Conservation (phyloP, 2,888 invertebrate species). For the Phengaris arion region DNA sequence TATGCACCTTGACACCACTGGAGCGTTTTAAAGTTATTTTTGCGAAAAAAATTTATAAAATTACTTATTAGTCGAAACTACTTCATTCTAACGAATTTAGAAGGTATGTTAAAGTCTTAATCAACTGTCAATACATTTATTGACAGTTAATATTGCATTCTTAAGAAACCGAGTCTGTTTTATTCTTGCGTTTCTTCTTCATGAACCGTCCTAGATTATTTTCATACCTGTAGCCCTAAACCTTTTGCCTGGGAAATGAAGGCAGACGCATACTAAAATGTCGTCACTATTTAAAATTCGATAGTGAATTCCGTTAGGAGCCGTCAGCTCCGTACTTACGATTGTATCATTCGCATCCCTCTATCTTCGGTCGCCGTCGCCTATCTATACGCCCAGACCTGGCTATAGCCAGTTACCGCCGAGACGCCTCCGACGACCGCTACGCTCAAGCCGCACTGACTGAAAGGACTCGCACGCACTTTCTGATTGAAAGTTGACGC, state of each 20-base stretch:
- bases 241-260: slow-evolving; percentile 10
- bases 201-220: neutral
- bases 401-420: slow-evolving; percentile 53
- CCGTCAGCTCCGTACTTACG: slow-evolving; percentile 46
- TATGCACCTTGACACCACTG: too few relatives aligned
- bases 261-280: slow-evolving; percentile 8
- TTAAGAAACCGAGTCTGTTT: slow-evolving; percentile 1
- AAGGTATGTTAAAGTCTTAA: too few relatives aligned
- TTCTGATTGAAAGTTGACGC: slow-evolving; percentile 53
- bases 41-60: too few relatives aligned
- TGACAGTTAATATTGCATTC: too few relatives aligned
- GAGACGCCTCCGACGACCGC: slow-evolving; percentile 55
- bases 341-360: slow-evolving; percentile 39
- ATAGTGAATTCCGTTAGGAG: slow-evolving; percentile 11
- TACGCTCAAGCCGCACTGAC: slow-evolving; percentile 45
- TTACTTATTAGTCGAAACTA: too few relatives aligned
- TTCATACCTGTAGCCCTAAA: slow-evolving; percentile 4
- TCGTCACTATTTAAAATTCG: slow-evolving; percentile 16
- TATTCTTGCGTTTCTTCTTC: slow-evolving; percentile 6
- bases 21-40: too few relatives aligned
- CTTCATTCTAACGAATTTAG: too few relatives aligned
- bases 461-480: slow-evolving; percentile 69
- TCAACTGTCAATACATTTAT: too few relatives aligned
- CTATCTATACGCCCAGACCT: slow-evolving; percentile 50
- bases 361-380: slow-evolving; percentile 55